Evolutionary conservation across 2,113 vertebrate genomes (phyloP).

Genomic region (Cochlearius cochlearius): DNA sequence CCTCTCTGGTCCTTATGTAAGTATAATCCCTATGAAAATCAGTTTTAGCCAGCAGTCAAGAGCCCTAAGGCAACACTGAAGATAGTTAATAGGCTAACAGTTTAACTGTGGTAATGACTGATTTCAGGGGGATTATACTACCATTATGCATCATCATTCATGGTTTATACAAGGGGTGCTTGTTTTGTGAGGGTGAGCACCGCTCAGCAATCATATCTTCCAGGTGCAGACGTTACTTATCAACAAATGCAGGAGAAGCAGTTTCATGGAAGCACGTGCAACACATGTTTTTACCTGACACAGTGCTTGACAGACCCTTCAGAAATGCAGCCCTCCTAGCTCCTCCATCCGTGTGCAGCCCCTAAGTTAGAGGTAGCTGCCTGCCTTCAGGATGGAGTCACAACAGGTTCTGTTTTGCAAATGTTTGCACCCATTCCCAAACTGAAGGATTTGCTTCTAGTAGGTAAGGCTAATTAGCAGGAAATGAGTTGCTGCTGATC

Average conservation of each 20-base stretch:
- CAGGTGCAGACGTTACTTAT: background rate
- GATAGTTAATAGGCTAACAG: background rate
- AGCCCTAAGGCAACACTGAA: background rate
- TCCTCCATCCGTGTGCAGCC: background rate
- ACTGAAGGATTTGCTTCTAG: background rate
- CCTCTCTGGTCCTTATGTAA: conserved; percentile 23
- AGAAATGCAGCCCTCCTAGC: background rate
- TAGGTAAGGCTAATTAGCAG: background rate
- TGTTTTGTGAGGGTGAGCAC: background rate
- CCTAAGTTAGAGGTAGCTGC: background rate
- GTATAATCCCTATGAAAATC: conserved; percentile 16
- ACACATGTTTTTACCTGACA: background rate
- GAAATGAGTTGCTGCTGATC: background rate
- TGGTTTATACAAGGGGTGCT: background rate
- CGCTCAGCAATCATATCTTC: background rate
- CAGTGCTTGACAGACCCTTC: background rate
- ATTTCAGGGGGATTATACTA: background rate
- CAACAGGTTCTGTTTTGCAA: background rate
- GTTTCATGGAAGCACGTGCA: rapidly evolving
- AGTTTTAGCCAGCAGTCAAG: background rate
- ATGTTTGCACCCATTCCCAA: background rate
- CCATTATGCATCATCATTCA: background rate
- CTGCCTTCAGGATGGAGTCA: background rate
- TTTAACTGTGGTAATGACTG: background rate
- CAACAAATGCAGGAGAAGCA: background rate